Base-by-base conservation (phyloP, 2,113 vertebrate genomes). In the Hypanus sabinus region DNA sequence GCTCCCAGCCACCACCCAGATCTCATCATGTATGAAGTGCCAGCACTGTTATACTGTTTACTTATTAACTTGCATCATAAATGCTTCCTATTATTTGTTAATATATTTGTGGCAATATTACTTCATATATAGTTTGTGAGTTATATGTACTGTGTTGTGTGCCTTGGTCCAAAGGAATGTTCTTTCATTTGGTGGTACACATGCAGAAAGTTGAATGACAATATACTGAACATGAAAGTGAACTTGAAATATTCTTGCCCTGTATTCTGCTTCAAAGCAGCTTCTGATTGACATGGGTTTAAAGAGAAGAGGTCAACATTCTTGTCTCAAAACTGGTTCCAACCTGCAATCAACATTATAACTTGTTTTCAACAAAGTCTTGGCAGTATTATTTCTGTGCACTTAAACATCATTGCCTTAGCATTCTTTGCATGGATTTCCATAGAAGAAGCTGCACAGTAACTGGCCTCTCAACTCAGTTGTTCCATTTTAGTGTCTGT, bases 241-340 rank as follows among this genome's bases (percentile, higher is more conserved):
- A 46, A 46, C 46, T 46, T 46, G 46, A 46, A 46, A 46, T 46
- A 46, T 46, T 46, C 60, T 46, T 91, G 87, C 65, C 87, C 87
- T 68, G 57, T 62, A 36, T 33, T 91, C 87, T 65, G 87, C 87
- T 91, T 91, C 62, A 91, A 20, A 68, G 27, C 87, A 65, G 87
- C 68, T n/a, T 90, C 30, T 65, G 62, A 90, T 90, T 36, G 62
- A n/a, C 16, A 68, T 33, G n/a, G 68, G n/a, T n/a, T 36, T 33
- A 6, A n/a, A 36, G 62, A 90, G 87, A 20, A 65, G 30, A 68
- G 20, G 36, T 9, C 80, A 24, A 55, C 80, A 55, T 20, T 9
- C 33, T 91, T n/a, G 65, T 30, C 16, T 22, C 65, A 91, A 33
- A 10, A 36, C 65, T 33, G 57, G 27, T 90, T 60, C 83, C 60